Conservation (phyloP, 2,888 invertebrate genomes). For the Crossocerus cetratus region DNA sequence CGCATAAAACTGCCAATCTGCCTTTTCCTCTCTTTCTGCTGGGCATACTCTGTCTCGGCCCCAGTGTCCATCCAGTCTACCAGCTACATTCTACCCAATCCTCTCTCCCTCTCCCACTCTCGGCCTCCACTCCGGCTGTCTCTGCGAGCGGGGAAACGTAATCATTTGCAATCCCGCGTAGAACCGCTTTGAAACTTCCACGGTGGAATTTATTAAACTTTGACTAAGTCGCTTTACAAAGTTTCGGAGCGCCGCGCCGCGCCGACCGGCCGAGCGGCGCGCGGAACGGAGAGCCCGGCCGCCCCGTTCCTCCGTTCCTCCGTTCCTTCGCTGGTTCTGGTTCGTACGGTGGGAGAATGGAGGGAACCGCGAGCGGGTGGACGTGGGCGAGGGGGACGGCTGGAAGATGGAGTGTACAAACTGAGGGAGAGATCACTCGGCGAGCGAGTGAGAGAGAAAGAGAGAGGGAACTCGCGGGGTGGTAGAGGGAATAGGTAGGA, state of each 20-base stretch:
- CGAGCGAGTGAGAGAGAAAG: conserved; percentile 28
- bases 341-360: conserved; percentile 7
- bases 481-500: not conserved
- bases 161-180: conserved; percentile 71
- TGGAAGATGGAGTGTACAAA: conserved; percentile 9
- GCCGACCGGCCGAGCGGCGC: conserved; percentile 4
- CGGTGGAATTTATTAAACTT: conserved; percentile 76
- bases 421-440: conserved; percentile 16
- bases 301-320: too few relatives aligned
- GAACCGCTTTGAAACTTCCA: conserved; percentile 71
- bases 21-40: too few relatives aligned
- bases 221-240: conserved; percentile 75
- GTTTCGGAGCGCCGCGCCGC: conserved; percentile 61
- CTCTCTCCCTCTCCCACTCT: too few relatives aligned
- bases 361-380: conserved; percentile 11
- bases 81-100: too few relatives aligned
- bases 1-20: too few relatives aligned
- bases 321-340: not conserved
- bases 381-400: conserved; percentile 3
- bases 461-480: not conserved
- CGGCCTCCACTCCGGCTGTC: too few relatives aligned
- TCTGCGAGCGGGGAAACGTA: conserved; percentile 60
- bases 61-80: too few relatives aligned
- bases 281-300: not conserved
- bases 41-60: too few relatives aligned